phyloP scores from a whole-genome alignment of 1,140 invertebrate genomes.

The Drosophila oshimai region DNA sequence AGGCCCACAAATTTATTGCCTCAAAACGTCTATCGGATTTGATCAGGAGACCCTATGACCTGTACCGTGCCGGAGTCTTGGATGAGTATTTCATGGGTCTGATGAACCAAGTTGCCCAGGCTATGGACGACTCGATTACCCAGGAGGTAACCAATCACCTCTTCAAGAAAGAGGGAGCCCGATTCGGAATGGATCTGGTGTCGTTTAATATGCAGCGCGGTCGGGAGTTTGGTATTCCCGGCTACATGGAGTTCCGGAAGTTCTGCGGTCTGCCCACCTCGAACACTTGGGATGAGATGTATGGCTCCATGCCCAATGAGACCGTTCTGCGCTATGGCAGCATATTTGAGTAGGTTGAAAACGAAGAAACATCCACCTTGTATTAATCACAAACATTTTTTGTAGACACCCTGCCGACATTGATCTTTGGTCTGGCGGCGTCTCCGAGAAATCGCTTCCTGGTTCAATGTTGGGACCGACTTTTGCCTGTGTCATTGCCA shows the following conservation, averaged over 20 bases:
- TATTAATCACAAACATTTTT: not conserved
- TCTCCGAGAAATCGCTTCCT: slow-evolving; percentile 92
- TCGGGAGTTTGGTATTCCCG: slow-evolving; percentile 95
- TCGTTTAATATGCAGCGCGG: slow-evolving; percentile 97
- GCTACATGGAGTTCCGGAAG: slow-evolving; percentile 96
- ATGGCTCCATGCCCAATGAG: slow-evolving; percentile 94
- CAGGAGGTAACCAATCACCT: slow-evolving; percentile 96
- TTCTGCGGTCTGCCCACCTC: slow-evolving; percentile 93
- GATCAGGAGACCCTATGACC: slow-evolving; percentile 93
- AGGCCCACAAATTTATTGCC: slow-evolving; percentile 96
- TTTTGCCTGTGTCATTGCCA: slow-evolving; percentile 97
- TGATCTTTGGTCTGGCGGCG: slow-evolving; percentile 96
- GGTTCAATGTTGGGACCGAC: slow-evolving; percentile 96
- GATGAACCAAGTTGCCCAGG: slow-evolving; percentile 96
- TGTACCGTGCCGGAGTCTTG: slow-evolving; percentile 94
- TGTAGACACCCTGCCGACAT: slow-evolving; percentile 91
- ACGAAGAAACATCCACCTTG: too few relatives aligned
- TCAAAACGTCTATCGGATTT: slow-evolving; percentile 94
- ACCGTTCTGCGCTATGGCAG: slow-evolving; percentile 90
- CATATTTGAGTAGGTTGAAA: slow-evolving; percentile 87
- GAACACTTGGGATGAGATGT: slow-evolving; percentile 92
- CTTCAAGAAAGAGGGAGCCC: slow-evolving; percentile 93
- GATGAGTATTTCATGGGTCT: slow-evolving; percentile 97
- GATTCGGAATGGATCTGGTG: slow-evolving; percentile 95
- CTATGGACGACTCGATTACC: slow-evolving; percentile 97